phyloP scores from a whole-genome alignment of 2,888 invertebrate species.

The Andrena minutula region DNA sequence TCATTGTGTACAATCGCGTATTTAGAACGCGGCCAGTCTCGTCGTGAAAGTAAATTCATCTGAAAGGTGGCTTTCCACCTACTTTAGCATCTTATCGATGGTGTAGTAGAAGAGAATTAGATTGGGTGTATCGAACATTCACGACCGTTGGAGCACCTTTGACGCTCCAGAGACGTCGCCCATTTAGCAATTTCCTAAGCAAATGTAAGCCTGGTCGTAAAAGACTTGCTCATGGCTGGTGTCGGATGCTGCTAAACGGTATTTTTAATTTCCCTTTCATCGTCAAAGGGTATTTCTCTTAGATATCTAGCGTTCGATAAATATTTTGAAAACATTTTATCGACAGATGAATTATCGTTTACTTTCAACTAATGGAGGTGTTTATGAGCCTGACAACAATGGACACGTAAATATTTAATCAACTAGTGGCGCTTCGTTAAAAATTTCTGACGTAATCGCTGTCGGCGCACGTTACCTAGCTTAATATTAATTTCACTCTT shows the following conservation, averaged over 20 bases:
- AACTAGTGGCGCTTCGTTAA: too few species aligned
- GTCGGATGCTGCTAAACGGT: not conserved
- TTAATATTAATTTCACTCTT: not conserved
- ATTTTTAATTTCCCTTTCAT: not conserved
- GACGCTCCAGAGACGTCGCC: slow-evolving; percentile 34
- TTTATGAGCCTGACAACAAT: not conserved
- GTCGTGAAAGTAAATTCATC: slow-evolving; percentile 46
- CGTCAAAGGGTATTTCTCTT: not conserved
- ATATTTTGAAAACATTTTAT: not conserved
- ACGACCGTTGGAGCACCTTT: slow-evolving; percentile 31
- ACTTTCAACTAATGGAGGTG: not conserved
- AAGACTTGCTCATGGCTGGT: slow-evolving; percentile 12
- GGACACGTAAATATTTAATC: not conserved
- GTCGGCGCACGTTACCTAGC: not conserved
- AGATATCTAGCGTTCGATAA: not conserved
- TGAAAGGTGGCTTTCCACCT: slow-evolving; percentile 51
- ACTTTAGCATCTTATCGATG: slow-evolving; percentile 51
- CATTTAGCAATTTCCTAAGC: slow-evolving; percentile 51
- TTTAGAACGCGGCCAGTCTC: slow-evolving; percentile 35
- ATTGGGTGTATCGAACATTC: slow-evolving; percentile 31
- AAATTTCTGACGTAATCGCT: not conserved
- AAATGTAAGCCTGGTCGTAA: slow-evolving; percentile 46
- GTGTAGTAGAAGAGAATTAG: slow-evolving; percentile 48
- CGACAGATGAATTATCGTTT: not conserved
- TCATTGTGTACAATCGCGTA: slow-evolving; percentile 13